Conservation (phyloP, 2,113 vertebrate genomes). For the Myanophis thanlyinensis region DNA sequence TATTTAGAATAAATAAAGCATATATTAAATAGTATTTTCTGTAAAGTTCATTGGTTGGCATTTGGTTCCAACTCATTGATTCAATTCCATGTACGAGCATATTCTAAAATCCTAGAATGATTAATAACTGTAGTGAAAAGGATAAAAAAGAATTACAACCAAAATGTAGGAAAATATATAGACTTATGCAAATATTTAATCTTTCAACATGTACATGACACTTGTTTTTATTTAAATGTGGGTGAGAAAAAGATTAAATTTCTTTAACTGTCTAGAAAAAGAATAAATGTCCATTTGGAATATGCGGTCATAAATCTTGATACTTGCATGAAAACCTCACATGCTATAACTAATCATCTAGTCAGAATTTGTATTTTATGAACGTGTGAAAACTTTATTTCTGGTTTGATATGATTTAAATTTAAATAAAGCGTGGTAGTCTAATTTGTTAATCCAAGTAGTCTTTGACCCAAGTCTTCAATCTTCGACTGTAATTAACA, state of each 20-base stretch:
- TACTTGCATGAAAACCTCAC: background rate
- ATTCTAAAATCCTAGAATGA: conserved; percentile 3
- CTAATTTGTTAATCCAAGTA: background rate
- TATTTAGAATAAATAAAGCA: background rate
- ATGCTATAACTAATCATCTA: background rate
- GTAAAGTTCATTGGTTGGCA: background rate
- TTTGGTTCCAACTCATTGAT: background rate
- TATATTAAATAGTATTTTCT: background rate
- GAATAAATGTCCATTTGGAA: background rate
- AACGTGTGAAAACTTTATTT: background rate
- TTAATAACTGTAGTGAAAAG: background rate
- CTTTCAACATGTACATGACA: background rate
- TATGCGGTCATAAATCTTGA: background rate
- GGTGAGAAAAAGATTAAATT: background rate
- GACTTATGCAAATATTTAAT: background rate
- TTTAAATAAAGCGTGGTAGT: background rate
- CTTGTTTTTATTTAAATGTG: background rate
- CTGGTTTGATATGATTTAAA: background rate
- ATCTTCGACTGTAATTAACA: background rate
- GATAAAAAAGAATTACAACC: background rate
- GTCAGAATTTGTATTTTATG: background rate
- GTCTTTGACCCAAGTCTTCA: background rate
- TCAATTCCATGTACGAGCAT: background rate
- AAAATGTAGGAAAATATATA: background rate
- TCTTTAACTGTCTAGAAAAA: background rate